These are phyloP conservation scores for Melikaiella ostensackeni DNA, from an alignment of 2,888 invertebrate species.

Conservation along the genomic window DNA sequence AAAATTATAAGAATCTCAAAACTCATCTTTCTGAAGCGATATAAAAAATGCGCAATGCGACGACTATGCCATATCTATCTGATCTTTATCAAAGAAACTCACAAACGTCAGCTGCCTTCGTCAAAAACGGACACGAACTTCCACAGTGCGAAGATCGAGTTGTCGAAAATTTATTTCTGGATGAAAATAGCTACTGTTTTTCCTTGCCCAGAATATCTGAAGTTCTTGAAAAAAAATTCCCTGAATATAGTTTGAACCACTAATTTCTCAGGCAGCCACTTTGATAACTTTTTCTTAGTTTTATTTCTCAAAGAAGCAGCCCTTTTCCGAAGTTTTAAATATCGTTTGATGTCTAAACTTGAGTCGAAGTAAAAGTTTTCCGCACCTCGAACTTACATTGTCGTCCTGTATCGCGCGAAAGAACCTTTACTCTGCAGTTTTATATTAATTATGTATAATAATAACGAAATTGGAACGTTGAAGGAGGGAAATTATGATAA, in stretches of 20 bases:
- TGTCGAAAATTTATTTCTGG: background rate
- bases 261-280: background rate
- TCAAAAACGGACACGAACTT: background rate
- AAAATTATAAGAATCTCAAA: background rate
- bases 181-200: background rate
- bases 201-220: background rate
- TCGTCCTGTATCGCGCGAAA: constrained; percentile 28
- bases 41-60: background rate
- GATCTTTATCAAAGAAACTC: constrained; percentile 34
- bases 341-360: constrained; percentile 14
- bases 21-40: background rate
- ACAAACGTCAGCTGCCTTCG: constrained; percentile 29
- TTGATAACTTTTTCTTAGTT: background rate
- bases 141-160: background rate
- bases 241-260: background rate
- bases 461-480: constrained; percentile 40
- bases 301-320: background rate
- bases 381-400: constrained; percentile 4
- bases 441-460: constrained; percentile 50
- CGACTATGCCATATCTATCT: constrained; percentile 17
- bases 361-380: constrained; percentile 16
- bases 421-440: constrained; percentile 34
- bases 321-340: constrained; percentile 21
- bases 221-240: background rate
- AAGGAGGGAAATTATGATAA: constrained; percentile 65